A percentile compares a stretch with the other conserved stretches of the same genome.
phyloP scores from a whole-genome alignment of 2,113 vertebrate genomes.

The Thamnophis sirtalis region DNA sequence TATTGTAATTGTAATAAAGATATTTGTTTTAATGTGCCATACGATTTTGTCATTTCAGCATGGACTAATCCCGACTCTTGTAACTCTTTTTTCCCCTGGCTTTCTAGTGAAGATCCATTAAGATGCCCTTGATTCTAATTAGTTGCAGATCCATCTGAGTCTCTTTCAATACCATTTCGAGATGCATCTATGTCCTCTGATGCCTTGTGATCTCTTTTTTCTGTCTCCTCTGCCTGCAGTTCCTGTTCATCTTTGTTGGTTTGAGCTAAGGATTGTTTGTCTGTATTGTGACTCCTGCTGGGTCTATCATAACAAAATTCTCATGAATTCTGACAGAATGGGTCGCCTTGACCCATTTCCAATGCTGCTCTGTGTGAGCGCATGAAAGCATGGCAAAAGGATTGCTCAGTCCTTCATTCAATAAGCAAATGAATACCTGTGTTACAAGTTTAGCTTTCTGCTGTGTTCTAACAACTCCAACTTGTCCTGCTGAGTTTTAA shows the following conservation, averaged over 20 bases:
- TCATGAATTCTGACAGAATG: constrained; percentile 8
- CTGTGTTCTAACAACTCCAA: background rate
- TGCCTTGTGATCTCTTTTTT: background rate
- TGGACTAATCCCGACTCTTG: background rate
- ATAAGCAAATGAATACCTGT: background rate
- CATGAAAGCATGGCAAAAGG: background rate
- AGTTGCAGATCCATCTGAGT: background rate
- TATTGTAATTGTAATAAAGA: background rate
- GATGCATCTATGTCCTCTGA: background rate
- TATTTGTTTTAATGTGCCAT: background rate
- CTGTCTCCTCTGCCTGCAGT: background rate
- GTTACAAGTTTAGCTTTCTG: background rate
- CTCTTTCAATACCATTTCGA: background rate
- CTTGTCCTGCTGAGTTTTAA: background rate
- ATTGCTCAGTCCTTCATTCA: constrained; percentile 1
- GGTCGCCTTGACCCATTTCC: background rate
- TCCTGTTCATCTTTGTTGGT: background rate
- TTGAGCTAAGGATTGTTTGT: background rate
- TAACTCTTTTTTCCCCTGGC: background rate
- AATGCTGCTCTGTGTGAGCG: background rate
- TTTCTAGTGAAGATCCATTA: background rate
- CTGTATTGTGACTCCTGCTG: background rate
- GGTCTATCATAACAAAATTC: background rate
- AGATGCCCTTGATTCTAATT: background rate
- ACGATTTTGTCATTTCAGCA: background rate